phyloP scores from a whole-genome alignment of 2,797 vertebrate genomes.

The Netta rufina region DNA sequence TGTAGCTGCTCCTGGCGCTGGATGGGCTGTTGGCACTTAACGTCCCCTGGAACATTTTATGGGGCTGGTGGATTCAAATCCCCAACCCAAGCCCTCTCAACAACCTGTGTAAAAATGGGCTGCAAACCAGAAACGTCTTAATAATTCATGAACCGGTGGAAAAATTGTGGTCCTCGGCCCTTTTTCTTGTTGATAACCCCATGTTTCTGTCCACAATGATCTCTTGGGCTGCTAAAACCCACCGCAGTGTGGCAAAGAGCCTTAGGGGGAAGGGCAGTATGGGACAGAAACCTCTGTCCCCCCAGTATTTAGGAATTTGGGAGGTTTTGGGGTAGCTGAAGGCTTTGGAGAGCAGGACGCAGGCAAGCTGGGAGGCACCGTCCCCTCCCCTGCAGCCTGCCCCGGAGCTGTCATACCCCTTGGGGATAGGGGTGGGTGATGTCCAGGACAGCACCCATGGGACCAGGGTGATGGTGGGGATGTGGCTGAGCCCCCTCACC shows the following conservation, averaged over 20 bases:
- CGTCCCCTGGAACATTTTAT: background rate
- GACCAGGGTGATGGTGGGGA: fast-evolving
- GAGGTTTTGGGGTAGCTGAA: background rate
- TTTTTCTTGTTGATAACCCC: background rate
- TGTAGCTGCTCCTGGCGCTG: fast-evolving
- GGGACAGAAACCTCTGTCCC: background rate
- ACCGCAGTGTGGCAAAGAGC: background rate
- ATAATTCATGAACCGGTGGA: background rate
- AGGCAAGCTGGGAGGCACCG: background rate
- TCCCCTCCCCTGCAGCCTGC: background rate
- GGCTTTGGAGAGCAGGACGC: background rate
- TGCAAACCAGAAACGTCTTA: background rate
- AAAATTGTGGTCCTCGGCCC: fast-evolving
- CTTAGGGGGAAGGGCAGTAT: background rate
- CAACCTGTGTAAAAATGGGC: background rate
- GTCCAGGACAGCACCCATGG: background rate
- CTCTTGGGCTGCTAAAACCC: background rate
- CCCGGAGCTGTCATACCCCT: background rate
- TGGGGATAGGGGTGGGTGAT: background rate
- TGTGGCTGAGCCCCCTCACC: background rate
- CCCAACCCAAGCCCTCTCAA: background rate
- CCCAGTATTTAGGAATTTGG: background rate
- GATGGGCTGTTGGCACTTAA: background rate
- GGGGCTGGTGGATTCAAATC: background rate
- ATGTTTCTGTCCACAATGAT: background rate